These are phyloP conservation scores for Arctia plantaginis DNA, from an alignment of 2,888 invertebrate genomes.

Conservation along the genomic window DNA sequence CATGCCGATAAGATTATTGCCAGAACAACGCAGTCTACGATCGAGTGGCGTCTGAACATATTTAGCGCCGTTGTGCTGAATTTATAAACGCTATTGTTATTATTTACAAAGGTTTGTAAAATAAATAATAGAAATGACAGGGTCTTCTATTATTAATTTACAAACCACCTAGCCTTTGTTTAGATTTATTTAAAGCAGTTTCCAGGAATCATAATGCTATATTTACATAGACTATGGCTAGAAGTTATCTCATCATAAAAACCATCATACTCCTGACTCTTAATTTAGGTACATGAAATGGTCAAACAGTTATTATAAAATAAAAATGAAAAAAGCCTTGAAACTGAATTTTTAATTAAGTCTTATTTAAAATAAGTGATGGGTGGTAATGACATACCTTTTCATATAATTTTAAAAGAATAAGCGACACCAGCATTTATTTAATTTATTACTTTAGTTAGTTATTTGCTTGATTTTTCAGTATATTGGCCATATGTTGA, in stretches of 20 bases:
- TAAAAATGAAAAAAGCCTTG: not conserved
- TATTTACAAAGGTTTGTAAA: conserved; percentile 6
- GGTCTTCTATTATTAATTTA: not conserved
- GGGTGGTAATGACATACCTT: too few species aligned
- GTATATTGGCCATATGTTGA: not conserved
- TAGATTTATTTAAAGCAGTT: conserved; percentile 1
- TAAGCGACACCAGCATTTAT: too few species aligned
- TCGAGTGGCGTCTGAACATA: not conserved
- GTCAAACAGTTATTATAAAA: not conserved
- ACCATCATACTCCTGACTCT: not conserved
- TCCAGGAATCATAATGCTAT: not conserved
- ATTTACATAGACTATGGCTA: not conserved
- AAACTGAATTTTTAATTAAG: not conserved
- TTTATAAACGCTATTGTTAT: not conserved
- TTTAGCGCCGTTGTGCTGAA: not conserved
- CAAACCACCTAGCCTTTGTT: not conserved
- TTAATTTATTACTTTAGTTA: not conserved
- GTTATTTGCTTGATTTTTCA: not conserved
- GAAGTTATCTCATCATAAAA: not conserved
- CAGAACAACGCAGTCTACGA: not conserved
- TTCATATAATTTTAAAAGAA: too few species aligned
- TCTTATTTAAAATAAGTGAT: not conserved
- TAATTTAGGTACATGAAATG: not conserved
- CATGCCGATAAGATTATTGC: not conserved
- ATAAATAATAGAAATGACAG: not conserved